Base-by-base conservation (phyloP, 1,140 invertebrate species). In the Ooceraea biroi region DNA sequence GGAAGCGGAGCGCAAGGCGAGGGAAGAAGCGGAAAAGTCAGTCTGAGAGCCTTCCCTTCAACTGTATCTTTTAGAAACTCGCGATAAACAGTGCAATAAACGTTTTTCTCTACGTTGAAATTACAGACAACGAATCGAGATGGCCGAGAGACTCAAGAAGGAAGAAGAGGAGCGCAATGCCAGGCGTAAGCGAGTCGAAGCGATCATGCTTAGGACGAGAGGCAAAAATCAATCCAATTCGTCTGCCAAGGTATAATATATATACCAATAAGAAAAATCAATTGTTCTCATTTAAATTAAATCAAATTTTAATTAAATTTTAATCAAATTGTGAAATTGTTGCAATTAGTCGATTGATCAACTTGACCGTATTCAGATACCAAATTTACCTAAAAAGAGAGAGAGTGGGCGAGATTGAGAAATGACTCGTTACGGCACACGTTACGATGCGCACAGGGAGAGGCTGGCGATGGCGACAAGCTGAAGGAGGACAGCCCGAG, bases 121-220 rank as follows among this genome's bases (percentile, higher is more conserved):
- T 91, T 92, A n/a, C 90, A 97, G 96, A 90, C 95, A 96, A 92
- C 96, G 97, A 90, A 94, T 96, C 86, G 97, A 97, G 93, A 96
- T 96, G 88, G 96, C 97, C 84, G 96, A 97, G 90, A 95, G 96
- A 83, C 93, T 97, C 46, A 96, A 96, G 89, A 96, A 96, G 85
- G 97, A 98, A 93, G 97, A 98, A 90, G 97, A 97, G 91, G 97
- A 97, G 90, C 94, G 97, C 85, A 96, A 97, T 89, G 96, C 96
- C 60, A 95, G 97, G 87, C 96, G 97, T 63, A 97, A 97, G 92
- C 95, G 97, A 68, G 97, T 98, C 2, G 97, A 98, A 93, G 97
- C 97, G 60, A 98, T 98, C 85, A 98, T 98, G 97, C 95, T 96
- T 50, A 95, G 97, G 88, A 98, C 97, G 61, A 95, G 97, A 83